Conservation (phyloP, 2,113 vertebrate genomes). For the Callospermophilus lateralis region DNA sequence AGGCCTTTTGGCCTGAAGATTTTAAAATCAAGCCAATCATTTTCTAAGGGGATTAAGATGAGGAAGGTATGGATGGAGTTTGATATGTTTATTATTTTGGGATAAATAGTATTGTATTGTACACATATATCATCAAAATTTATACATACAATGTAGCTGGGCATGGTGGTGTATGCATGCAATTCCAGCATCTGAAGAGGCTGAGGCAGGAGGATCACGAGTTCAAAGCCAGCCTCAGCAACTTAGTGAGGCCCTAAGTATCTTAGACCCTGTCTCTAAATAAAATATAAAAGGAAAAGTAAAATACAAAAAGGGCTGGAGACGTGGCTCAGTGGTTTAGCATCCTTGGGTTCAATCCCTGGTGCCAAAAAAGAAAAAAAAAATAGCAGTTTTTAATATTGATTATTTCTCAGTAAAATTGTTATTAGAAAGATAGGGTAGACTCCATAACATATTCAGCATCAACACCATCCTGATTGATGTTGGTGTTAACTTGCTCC, state of each 20-base stretch:
- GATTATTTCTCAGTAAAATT: neutral
- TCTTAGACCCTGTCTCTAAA: too few relatives aligned
- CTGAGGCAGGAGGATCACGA: too few relatives aligned
- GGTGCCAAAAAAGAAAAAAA: too few relatives aligned
- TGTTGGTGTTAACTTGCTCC: slow-evolving; percentile 92
- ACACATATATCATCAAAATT: neutral
- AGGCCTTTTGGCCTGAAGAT: slow-evolving; percentile 93
- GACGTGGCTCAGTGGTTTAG: too few relatives aligned
- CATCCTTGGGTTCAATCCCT: too few relatives aligned
- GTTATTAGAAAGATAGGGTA: slow-evolving; percentile 84
- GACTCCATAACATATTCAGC: slow-evolving; percentile 94
- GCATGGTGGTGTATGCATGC: too few relatives aligned
- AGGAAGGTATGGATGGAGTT: neutral
- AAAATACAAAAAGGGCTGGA: too few relatives aligned
- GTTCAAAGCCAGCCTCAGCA: too few relatives aligned
- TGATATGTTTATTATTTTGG: neutral
- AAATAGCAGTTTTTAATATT: neutral
- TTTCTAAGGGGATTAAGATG: slow-evolving; percentile 95
- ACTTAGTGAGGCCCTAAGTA: too few relatives aligned
- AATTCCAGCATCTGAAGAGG: too few relatives aligned
- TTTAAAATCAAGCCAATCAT: slow-evolving; percentile 93
- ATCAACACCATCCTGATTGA: slow-evolving; percentile 93
- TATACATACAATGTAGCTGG: too few relatives aligned
- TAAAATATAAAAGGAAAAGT: too few relatives aligned
- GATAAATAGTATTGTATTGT: neutral